These are phyloP conservation scores for Hylaeus volcanicus DNA, from an alignment of 1,140 invertebrate genomes.

Conservation along the genomic window DNA sequence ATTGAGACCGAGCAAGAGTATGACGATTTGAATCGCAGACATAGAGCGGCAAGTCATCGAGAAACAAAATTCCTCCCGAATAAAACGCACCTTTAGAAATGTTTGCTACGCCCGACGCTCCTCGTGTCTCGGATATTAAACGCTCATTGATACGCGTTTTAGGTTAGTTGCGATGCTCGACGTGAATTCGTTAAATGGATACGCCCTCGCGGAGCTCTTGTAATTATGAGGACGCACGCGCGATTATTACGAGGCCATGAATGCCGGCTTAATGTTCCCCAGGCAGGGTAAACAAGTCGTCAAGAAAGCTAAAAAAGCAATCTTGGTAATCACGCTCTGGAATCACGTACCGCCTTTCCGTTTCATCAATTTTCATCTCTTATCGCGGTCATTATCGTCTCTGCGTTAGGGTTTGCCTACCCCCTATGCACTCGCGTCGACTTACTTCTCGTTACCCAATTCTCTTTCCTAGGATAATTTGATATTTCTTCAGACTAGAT, in stretches of 20 bases:
- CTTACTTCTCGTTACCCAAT: slow-evolving; percentile 14
- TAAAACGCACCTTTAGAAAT: too few species aligned
- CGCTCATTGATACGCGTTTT: neutral
- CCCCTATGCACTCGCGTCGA: neutral
- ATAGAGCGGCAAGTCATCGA: too few species aligned
- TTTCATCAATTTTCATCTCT: slow-evolving; percentile 20
- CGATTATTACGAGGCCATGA: neutral
- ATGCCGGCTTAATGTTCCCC: neutral
- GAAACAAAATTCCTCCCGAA: too few species aligned
- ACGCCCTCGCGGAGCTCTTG: neutral
- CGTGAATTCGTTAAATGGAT: slow-evolving; percentile 2
- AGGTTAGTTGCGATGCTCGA: neutral
- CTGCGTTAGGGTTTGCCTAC: neutral
- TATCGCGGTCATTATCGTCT: slow-evolving; percentile 11
- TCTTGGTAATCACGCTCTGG: slow-evolving; percentile 5
- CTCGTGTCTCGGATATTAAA: neutral
- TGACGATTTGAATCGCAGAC: too few species aligned
- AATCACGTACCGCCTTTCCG: neutral
- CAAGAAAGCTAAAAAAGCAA: slow-evolving; percentile 1
- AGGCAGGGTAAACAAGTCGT: neutral
- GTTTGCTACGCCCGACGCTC: too few species aligned
- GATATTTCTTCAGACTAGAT: slow-evolving; percentile 17
- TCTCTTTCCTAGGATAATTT: neutral
- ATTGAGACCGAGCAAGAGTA: too few species aligned
- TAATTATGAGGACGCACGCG: slow-evolving; percentile 7